phyloP scores from a whole-genome alignment of 1,140 invertebrate species.

The Anastatus disparis region DNA sequence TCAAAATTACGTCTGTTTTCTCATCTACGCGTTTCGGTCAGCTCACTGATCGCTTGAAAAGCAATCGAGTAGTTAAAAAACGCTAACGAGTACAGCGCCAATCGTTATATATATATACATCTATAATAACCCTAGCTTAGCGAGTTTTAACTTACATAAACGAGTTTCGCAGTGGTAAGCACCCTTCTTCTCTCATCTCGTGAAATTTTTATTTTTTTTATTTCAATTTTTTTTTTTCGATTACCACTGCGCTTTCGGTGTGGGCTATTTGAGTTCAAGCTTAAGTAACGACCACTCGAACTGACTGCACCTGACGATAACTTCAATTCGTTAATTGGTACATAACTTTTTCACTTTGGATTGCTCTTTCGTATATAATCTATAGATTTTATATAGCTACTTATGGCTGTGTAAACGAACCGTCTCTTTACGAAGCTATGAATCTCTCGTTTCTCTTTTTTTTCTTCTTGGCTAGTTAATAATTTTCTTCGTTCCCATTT shows the following conservation, averaged over 20 bases:
- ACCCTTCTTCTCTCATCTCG: too few species aligned
- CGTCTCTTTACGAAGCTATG: too few species aligned
- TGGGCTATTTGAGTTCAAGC: slow-evolving; percentile 46
- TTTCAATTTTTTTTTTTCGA: neutral
- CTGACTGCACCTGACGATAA: slow-evolving; percentile 55
- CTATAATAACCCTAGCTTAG: neutral
- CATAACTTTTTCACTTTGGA: slow-evolving; percentile 50
- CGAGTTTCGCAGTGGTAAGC: neutral
- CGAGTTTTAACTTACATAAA: slow-evolving; percentile 40
- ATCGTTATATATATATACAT: too few species aligned
- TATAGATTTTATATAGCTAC: too few species aligned
- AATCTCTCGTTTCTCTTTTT: too few species aligned
- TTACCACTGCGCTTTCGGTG: slow-evolving; percentile 42
- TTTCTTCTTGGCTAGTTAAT: too few species aligned
- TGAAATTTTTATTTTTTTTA: neutral
- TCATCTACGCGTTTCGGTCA: too few species aligned
- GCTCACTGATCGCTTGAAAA: neutral
- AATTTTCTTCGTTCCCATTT: too few species aligned
- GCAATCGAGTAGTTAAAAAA: slow-evolving; percentile 1
- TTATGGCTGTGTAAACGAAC: too few species aligned
- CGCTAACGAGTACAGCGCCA: neutral
- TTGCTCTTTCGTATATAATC: too few species aligned
- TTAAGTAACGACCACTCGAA: slow-evolving; percentile 48
- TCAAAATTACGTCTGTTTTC: too few species aligned
- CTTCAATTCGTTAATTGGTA: slow-evolving; percentile 60